phyloP scores from a whole-genome alignment of 2,888 invertebrate species.

The Apocheima hispidaria region DNA sequence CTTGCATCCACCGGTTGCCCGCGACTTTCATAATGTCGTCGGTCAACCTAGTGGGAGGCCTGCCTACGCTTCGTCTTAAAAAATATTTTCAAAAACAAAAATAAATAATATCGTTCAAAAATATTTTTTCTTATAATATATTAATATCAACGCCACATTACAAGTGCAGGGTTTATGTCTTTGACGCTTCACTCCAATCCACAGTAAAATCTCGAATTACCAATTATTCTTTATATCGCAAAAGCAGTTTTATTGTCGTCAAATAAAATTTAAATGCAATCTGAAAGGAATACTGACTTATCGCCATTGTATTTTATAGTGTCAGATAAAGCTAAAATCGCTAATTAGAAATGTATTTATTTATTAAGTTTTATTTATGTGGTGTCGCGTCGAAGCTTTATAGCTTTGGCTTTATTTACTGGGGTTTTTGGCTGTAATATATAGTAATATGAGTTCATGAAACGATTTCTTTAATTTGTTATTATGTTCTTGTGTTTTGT shows the following conservation, averaged over 20 bases:
- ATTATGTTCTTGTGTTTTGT: conserved; percentile 18
- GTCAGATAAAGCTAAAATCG: conserved; percentile 35
- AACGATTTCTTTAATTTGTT: conserved; percentile 17
- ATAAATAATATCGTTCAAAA: no score
- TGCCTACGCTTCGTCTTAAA: no score
- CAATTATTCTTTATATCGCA: conserved; percentile 39
- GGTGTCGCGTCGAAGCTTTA: conserved; percentile 21
- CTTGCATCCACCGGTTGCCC: no score
- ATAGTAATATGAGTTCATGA: conserved; percentile 21
- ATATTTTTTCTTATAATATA: no score
- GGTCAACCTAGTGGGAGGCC: no score
- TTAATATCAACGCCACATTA: background rate
- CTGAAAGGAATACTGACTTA: conserved; percentile 29
- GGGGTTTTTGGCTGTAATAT: conserved; percentile 30
- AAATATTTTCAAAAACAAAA: no score
- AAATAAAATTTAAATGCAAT: conserved; percentile 46
- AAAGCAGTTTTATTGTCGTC: conserved; percentile 41
- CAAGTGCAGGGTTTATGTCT: background rate
- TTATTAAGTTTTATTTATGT: conserved; percentile 37
- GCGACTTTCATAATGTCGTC: no score
- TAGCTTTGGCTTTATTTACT: conserved; percentile 27
- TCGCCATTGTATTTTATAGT: conserved; percentile 37
- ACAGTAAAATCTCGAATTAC: conserved; percentile 33
- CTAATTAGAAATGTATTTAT: conserved; percentile 43
- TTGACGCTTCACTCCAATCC: background rate